phyloP scores from a whole-genome alignment of 2,113 vertebrate genomes.

The Circaetus cinerascens region DNA sequence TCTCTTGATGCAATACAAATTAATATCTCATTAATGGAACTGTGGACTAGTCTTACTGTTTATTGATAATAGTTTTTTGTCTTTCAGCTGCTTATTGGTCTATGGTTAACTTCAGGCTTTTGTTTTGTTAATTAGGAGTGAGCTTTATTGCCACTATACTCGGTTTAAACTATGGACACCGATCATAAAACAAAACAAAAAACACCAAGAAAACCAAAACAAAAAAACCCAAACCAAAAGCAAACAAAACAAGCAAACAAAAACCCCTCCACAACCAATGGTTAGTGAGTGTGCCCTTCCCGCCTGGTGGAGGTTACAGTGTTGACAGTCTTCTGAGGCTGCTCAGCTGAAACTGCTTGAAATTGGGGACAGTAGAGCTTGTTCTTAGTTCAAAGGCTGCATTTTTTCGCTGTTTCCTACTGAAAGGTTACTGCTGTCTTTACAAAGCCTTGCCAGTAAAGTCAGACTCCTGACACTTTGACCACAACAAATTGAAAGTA shows the following conservation, averaged over 20 bases:
- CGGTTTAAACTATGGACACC: fast-evolving
- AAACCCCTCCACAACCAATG: too few species aligned
- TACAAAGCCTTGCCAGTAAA: neutral
- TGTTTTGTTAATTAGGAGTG: neutral
- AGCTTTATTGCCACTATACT: neutral
- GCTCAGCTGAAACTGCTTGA: neutral
- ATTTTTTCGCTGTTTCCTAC: neutral
- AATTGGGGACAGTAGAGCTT: neutral
- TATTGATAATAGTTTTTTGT: neutral
- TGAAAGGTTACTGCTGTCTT: neutral
- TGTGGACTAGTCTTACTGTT: neutral
- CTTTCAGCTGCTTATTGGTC: neutral
- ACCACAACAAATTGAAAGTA: neutral
- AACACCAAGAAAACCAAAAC: too few species aligned
- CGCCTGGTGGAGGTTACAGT: neutral
- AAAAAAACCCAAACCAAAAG: neutral
- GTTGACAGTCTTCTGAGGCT: neutral
- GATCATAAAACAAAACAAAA: neutral
- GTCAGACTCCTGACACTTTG: neutral
- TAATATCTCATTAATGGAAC: neutral
- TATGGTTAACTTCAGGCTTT: neutral
- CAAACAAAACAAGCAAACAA: neutral
- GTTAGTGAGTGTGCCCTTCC: neutral
- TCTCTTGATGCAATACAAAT: neutral
- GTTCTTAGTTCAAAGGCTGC: neutral